Evolutionary conservation across 2,888 invertebrate species (phyloP).

Genomic region (Eristalinus sepulchralis): DNA sequence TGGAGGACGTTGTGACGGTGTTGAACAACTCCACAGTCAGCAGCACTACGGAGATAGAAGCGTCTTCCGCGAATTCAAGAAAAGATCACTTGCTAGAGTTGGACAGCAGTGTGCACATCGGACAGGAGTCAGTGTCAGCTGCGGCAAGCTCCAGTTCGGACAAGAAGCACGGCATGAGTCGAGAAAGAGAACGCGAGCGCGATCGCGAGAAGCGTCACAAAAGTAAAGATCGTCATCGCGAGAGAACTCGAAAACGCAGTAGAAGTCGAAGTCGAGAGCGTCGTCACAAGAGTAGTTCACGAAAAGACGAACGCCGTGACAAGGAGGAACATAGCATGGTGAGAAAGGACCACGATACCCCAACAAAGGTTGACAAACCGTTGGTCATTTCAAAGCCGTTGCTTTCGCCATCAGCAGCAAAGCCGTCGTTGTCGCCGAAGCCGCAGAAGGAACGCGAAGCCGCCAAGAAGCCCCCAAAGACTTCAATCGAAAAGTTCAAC

Average conservation of each 20-base stretch:
- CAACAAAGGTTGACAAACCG: conserved; percentile 5
- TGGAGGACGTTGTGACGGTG: conserved; percentile 86
- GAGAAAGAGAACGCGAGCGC: conserved; percentile 74
- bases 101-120: conserved; percentile 1
- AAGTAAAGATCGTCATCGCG: conserved; percentile 76
- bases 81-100: conserved; percentile 28
- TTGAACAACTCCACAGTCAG: conserved; percentile 82
- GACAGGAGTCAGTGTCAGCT: conserved; percentile 4
- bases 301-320: conserved; percentile 73
- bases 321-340: conserved; percentile 70
- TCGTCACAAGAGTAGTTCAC: conserved; percentile 74
- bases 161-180: conserved; percentile 63
- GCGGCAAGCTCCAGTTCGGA: conserved; percentile 43
- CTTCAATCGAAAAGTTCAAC: conserved; percentile 74
- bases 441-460: conserved; percentile 73
- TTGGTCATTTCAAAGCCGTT: conserved; percentile 2
- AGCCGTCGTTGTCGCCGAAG: background rate
- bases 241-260: conserved; percentile 76
- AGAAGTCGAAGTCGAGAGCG: conserved; percentile 77
- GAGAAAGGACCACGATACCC: conserved; percentile 39
- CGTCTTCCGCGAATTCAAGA: conserved; percentile 25
- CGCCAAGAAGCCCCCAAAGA: conserved; percentile 73
- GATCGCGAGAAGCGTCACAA: conserved; percentile 76
- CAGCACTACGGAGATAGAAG: conserved; percentile 74
- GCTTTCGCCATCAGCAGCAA: background rate